Evolutionary conservation across 2,888 invertebrate genomes (phyloP), one percentile per base, ranked within the genome.

Genomic region (Acronicta alni): DNA sequence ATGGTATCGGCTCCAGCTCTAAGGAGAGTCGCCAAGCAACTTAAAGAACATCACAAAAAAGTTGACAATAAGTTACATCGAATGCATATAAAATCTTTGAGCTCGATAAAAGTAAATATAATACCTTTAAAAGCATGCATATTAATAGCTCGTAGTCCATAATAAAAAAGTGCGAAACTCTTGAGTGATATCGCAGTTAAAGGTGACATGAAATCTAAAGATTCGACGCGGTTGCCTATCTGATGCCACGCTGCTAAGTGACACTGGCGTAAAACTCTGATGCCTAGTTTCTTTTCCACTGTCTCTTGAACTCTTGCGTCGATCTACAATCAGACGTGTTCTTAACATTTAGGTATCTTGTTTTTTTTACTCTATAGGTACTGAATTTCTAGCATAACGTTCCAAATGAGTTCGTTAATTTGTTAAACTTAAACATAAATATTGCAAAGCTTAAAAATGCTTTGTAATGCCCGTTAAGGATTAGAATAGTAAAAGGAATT

Each of bases 151-250:
- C 95, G 95, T 15, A 92, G 79, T 4, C 94, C 93, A 72, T 95
- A 96, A 79, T 95, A 95, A 73, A 96, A 95, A 37, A 96, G 79
- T 0, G 95, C 95, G 61, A 95, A 91, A 66, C 96, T 95, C 0
- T 91, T 86, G 0, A 96, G 56, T 0, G 86, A 82, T 12, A 93
- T 82, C 2, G 88, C 86, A 39, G 92, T 90, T 0, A 93, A 83
- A 2, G 90, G 88, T 0, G 94, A 91, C 86, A 95, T 95, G 15
- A 96, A 89, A 45, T 90, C 88, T 1, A 95, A 74, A 1, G 76
- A 72, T 1, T 86, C 83, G 1, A 90, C 88, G 0, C 89, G 85
- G 10, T 75, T 77, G 1, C 75, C 79, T 0, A 58, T 80, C 66
- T 72, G 85, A 18, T 46, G 77, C 96, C 96, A 96, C 15, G 95